Evolutionary conservation across 2,797 vertebrate genomes (phyloP), one percentile per base, ranked within the genome.

Genomic region (Spea hammondii): DNA sequence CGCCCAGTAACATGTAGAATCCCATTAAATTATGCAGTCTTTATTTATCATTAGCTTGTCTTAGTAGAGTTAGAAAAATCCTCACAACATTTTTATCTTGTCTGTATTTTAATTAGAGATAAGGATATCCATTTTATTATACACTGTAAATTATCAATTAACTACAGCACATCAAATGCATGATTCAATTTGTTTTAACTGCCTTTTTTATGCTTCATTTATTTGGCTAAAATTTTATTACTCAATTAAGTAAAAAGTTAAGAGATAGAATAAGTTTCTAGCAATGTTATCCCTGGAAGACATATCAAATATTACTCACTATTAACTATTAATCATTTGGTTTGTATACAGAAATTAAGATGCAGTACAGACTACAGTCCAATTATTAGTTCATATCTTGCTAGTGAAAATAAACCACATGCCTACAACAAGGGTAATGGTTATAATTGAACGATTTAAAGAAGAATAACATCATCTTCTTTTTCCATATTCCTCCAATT

Each of bases 121-220:
- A 80, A 83, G 82, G 69, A 53, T 70, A 66, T 77, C 78, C 66
- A 8, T 82, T 84, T 53, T 62, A 48, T 73, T 70, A 49, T 6
- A 86, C 76, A 83, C 59, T 84, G 54, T 75, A 84, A 65, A 83
- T 6, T 79, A 76, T 77, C 85, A 83, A 85, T 83, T 85, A 83
- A 82, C 53, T 84, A 73, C 53, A 79, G 65, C 81, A 80, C 6
- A 10, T 77, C 76, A 0, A 13, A 65, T 66, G 54, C 17, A 59
- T n/a, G 84, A 68, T 8, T 59, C 67, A 71, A 53, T 79, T 66
- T 77, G 48, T 82, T 84, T 83, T 83, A 83, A 66, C 76, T 79
- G 57, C 32, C 74, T 17, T 72, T 32, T 14, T 69, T 6, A 78
- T 12, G 75, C 4, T 84, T 83, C 77, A 77, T 48, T 77, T 73